Evolutionary conservation across 2,113 vertebrate genomes (phyloP).

Genomic region (Phrynosoma blainvillii): DNA sequence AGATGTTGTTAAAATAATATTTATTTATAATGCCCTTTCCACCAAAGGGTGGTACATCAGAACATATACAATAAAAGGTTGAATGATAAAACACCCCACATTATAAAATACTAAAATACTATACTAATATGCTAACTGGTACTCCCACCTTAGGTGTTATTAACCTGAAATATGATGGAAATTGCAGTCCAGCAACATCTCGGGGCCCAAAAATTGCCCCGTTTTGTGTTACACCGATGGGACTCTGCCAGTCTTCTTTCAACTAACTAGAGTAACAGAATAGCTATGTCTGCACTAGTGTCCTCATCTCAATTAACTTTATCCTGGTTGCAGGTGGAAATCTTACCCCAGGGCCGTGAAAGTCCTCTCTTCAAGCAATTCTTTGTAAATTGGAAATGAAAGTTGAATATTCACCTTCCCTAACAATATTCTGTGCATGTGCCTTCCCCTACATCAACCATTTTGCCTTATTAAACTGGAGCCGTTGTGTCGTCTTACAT

Average conservation of each 20-base stretch:
- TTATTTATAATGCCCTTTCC: no score
- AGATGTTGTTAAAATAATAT: no score
- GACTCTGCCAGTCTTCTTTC: background rate
- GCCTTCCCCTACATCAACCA: background rate
- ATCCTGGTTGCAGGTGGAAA: constrained; percentile 83
- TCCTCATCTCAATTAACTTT: background rate
- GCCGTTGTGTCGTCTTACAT: background rate
- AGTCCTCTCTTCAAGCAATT: constrained; percentile 94
- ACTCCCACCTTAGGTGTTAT: no score
- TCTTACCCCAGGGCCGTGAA: constrained; percentile 88
- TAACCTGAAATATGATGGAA: no score
- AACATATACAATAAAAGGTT: no score
- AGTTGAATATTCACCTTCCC: fast-evolving
- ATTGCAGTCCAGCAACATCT: background rate
- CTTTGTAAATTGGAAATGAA: constrained; percentile 87
- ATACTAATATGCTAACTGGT: no score
- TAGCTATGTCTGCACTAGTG: background rate
- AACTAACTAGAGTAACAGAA: background rate
- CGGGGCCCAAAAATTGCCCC: background rate
- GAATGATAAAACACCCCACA: no score
- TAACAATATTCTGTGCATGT: background rate
- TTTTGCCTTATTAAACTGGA: constrained; percentile 27
- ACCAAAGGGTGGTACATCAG: no score
- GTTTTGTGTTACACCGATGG: background rate
- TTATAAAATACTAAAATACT: no score